These are phyloP conservation scores for Gymnosoma rotundatum DNA, from an alignment of 2,888 invertebrate species.

Conservation along the genomic window DNA sequence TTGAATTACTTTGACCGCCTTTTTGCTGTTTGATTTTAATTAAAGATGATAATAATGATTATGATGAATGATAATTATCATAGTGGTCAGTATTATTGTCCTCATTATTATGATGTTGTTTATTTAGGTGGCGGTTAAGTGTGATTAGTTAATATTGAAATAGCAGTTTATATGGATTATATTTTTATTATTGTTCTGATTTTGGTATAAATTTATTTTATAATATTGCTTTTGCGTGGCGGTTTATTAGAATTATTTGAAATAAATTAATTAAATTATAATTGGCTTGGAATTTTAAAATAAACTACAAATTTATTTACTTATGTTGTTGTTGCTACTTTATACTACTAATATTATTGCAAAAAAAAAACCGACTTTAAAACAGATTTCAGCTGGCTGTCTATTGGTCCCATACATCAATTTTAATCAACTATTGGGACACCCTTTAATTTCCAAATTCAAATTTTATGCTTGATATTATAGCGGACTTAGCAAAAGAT, in stretches of 20 bases:
- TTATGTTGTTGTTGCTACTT: no score
- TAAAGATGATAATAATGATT: slow-evolving; percentile 1
- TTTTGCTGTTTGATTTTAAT: slow-evolving; percentile 35
- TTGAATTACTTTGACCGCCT: slow-evolving; percentile 49
- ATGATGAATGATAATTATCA: not conserved
- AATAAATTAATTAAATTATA: not conserved
- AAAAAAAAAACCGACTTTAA: no score
- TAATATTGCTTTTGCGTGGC: not conserved
- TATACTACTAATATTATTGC: no score
- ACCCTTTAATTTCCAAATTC: no score
- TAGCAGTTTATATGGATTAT: slow-evolving; percentile 23
- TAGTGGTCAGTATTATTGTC: slow-evolving; percentile 2
- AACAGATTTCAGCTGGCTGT: no score
- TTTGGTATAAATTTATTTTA: not conserved
- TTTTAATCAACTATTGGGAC: no score
- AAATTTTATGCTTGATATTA: no score
- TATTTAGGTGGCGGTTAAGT: slow-evolving; percentile 34
- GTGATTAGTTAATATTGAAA: slow-evolving; percentile 20
- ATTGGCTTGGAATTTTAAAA: not conserved
- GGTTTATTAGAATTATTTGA: not conserved
- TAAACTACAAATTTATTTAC: no score
- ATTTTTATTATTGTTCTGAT: slow-evolving; percentile 13
- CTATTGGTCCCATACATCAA: no score
- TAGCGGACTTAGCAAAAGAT: no score
- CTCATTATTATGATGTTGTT: slow-evolving; percentile 1